Evolutionary conservation across 2,113 vertebrate genomes (phyloP), one percentile per base, ranked within the genome.

Genomic region (Tursiops truncatus): DNA sequence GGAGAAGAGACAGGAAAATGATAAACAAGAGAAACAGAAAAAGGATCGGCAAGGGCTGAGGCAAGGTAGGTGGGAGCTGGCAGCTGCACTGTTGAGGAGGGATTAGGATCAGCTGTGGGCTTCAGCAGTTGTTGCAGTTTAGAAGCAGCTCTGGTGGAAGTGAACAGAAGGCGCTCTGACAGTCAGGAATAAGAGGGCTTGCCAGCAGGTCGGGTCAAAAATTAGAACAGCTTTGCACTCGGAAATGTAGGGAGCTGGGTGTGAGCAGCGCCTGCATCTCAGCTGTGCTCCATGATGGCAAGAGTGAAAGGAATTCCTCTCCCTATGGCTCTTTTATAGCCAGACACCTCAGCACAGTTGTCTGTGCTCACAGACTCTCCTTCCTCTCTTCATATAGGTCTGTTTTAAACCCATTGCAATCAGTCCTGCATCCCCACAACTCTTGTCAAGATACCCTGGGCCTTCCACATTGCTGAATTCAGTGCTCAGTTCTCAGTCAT

Each of bases 211-310:
- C 74, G 12, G 86, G 60, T 77, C 60, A 88, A 36, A 95, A 83
- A 70, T 86, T 58, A 96, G 92, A 88, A 67, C 53, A 91, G 50
- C 76, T 94, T 94, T 92, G 63, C 36, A 13, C 70, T 84, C 71
- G 6, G 6, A 3, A 6, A 12, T 60, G 28, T n/a, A 44, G 53
- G 74, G 92, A 93, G 53, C 65, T 36, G 36, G 63, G 10, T 41
- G 26, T 71, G 68, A 56, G 76, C 70, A 63, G 36, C 44, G 53
- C 58, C 36, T 26, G 17, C 33, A 2, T 68, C 90, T 89, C 62
- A 50, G 76, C 70, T 73, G 1, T 44, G 1, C 25, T 36, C 17
- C 26, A 1, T 13, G 18, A 13, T 25, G 71, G 31, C 56, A 73
- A 38, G 74, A 90, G 56, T 14, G 62, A 74, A 13, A 56, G n/a